phyloP scores from a whole-genome alignment of 2,797 vertebrate species.

The Danio albolineatus region DNA sequence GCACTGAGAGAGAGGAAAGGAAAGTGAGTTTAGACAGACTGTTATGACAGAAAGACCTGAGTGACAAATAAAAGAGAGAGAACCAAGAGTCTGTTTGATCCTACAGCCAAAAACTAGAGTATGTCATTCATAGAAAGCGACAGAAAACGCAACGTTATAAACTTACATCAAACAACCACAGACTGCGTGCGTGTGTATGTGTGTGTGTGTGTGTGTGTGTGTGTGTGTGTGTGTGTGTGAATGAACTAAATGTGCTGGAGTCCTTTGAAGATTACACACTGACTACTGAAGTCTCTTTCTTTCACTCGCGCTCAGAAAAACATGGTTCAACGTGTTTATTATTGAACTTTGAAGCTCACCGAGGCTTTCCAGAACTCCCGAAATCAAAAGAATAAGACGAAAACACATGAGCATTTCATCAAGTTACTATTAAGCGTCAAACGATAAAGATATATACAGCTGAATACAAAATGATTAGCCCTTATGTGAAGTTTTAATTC shows the following conservation, averaged over 20 bases:
- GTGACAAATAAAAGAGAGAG: background rate
- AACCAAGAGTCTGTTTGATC: constrained; percentile 9
- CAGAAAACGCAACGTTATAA: background rate
- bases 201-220: constrained; percentile 27
- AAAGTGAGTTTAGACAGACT: background rate
- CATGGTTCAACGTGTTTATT: constrained; percentile 9
- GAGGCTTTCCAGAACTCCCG: background rate
- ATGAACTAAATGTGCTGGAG: background rate
- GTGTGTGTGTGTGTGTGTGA: constrained; percentile 1
- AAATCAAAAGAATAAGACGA: background rate
- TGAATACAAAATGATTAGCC: no score
- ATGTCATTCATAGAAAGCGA: constrained; percentile 36
- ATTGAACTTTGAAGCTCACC: background rate
- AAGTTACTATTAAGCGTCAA: no score
- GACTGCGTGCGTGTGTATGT: background rate
- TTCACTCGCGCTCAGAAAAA: background rate
- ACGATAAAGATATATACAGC: no score
- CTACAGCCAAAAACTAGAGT: constrained; percentile 1
- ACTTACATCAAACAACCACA: constrained; percentile 29
- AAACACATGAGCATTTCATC: no score
- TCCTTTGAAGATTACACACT: constrained; percentile 31
- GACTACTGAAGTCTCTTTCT: background rate
- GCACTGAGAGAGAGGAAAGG: background rate
- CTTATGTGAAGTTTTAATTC: no score
- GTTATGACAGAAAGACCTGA: constrained; percentile 3